Evolutionary conservation across 2,888 invertebrate genomes (phyloP).

Genomic region (Pseudeuparius sepicola): DNA sequence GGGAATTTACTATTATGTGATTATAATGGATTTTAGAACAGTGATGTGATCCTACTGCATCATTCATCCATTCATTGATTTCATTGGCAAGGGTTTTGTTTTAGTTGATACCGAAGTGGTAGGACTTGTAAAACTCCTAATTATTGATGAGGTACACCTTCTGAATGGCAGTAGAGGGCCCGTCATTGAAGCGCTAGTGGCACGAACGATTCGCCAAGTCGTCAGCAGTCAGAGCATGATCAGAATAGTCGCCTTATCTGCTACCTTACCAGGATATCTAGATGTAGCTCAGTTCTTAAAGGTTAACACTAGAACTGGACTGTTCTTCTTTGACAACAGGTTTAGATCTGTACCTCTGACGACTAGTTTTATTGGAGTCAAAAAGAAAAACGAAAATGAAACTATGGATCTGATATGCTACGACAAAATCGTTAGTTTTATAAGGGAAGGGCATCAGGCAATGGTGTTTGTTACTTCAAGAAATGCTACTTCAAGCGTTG

Average conservation of each 20-base stretch:
- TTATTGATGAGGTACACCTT: slow-evolving; percentile 95
- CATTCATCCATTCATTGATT: too few relatives aligned
- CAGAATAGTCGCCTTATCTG: slow-evolving; percentile 91
- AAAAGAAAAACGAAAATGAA: slow-evolving; percentile 41
- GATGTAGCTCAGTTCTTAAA: slow-evolving; percentile 92
- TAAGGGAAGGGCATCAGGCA: slow-evolving; percentile 69
- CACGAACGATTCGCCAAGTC: slow-evolving; percentile 86
- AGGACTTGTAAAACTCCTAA: slow-evolving; percentile 82
- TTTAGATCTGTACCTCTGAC: slow-evolving; percentile 93
- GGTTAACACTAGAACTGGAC: slow-evolving; percentile 83
- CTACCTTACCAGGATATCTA: slow-evolving; percentile 94
- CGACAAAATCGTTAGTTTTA: slow-evolving; percentile 77
- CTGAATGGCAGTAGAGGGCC: slow-evolving; percentile 96
- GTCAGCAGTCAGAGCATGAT: slow-evolving; percentile 91
- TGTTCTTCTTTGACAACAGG: slow-evolving; percentile 90
- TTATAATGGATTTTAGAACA: too few relatives aligned
- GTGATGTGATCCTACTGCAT: too few relatives aligned
- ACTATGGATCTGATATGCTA: slow-evolving; percentile 91
- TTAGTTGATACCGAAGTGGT: slow-evolving; percentile 79
- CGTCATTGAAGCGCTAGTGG: slow-evolving; percentile 94
- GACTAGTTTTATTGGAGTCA: slow-evolving; percentile 66
- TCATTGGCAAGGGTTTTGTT: too few relatives aligned
- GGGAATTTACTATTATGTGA: too few relatives aligned
- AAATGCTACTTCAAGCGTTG: slow-evolving; percentile 88
- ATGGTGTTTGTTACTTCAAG: slow-evolving; percentile 99